Evolutionary conservation across 2,797 vertebrate genomes (phyloP), one percentile per base, ranked within the genome.

Genomic region (Lepus townsendii): DNA sequence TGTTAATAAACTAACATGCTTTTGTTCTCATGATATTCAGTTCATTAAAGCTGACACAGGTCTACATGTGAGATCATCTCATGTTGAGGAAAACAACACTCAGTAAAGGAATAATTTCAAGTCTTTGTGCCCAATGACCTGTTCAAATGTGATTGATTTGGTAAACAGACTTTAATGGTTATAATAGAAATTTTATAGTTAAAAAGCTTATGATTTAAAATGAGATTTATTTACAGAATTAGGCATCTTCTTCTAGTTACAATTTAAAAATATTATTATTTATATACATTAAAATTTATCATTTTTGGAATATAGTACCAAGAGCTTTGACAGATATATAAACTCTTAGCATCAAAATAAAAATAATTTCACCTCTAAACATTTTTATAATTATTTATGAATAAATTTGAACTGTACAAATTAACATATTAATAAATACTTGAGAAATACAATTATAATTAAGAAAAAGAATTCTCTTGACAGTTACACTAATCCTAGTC

Each of bases 21-120:
- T 94, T 84, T 79, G 27, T 69, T 79, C 20, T 90, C 57, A 65
- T 32, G 27, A 54, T 50, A 69, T 83, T 92, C 13, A n/a, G 26
- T 90, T 77, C n/a, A 63, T 1, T 73, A 19, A 86, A 75, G 16
- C 35, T 84, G 30, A 19, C 38, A 27, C 7, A 16, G 35, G 7
- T 68, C 66, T 86, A 19, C n/a, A 66, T 60, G 30, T 30, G 50
- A 35, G 9, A 73, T 57, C 19, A 57, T 17, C 6, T 85, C 60
- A 50, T 68, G n/a, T 1, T 32, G 8, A 42, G 68, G 60, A 75
- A 86, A 80, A 75, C 22, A 91, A 65, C 22, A 73, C 14, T 35
- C 65, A 85, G 24, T 10, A 19, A 60, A 82, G 22, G 78, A 63
- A 50, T 24, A 66, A 7, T 24, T 3, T 9, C 24, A 32, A 20